phyloP scores from a whole-genome alignment of 2,113 vertebrate genomes.

The Neoarius graeffei region DNA sequence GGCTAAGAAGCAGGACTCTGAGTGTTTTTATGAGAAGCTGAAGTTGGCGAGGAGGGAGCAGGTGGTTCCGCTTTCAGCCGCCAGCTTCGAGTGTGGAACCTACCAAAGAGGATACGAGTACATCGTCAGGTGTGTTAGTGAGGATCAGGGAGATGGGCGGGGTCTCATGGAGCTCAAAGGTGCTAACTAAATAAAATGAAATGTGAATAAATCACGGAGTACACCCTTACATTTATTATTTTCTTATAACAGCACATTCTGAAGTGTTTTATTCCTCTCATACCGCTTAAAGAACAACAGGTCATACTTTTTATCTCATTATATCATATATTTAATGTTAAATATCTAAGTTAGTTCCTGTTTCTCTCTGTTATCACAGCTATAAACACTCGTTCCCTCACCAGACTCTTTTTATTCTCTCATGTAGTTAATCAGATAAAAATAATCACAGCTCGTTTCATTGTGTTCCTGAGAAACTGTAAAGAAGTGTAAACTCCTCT shows the following conservation, averaged over 20 bases:
- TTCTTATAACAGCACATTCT: not conserved
- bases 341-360: too few relatives aligned
- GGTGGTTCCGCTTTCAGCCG: conserved; percentile 95
- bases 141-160: not conserved
- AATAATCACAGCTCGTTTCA: too few relatives aligned
- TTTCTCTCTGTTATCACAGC: too few relatives aligned
- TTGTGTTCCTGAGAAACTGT: too few relatives aligned
- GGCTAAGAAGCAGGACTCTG: conserved; percentile 84
- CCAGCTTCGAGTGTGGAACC: conserved; percentile 96
- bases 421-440: too few relatives aligned
- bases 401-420: too few relatives aligned
- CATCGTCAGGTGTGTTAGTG: conserved; percentile 82
- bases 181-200: not conserved
- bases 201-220: not conserved
- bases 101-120: conserved; percentile 98
- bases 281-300: too few relatives aligned
- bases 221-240: not conserved
- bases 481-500: too few relatives aligned
- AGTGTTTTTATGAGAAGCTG: conserved; percentile 83
- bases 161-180: not conserved
- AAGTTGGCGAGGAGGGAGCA: conserved; percentile 91
- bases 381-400: too few relatives aligned
- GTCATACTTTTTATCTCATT: too few relatives aligned
- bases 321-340: too few relatives aligned
- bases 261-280: not conserved